These are phyloP conservation scores for Opisthograptis luteolata DNA, from an alignment of 2,888 invertebrate species.

Conservation along the genomic window DNA sequence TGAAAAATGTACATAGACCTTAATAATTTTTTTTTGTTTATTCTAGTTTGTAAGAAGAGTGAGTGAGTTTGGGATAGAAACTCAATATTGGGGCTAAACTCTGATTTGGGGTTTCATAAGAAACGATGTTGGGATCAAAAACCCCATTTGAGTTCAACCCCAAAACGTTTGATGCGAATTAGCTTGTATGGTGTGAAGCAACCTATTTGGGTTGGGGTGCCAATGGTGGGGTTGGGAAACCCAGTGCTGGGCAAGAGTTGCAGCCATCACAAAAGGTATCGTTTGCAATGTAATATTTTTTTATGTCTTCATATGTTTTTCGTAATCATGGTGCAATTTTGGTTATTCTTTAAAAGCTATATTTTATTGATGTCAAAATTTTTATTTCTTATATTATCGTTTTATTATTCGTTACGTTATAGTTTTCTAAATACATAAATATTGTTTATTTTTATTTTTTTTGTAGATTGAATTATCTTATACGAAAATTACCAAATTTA, in stretches of 20 bases:
- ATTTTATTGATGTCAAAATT: too few relatives aligned
- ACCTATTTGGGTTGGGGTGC: constrained; percentile 1
- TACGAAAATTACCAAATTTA: background rate
- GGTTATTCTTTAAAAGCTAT: background rate
- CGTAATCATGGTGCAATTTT: background rate
- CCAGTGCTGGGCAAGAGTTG: constrained; percentile 32
- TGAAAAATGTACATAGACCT: constrained; percentile 31
- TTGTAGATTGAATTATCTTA: background rate
- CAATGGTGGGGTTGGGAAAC: constrained; percentile 6
- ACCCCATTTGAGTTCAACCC: background rate
- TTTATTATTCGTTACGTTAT: too few relatives aligned
- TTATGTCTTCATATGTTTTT: background rate
- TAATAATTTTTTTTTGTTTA: constrained; percentile 21
- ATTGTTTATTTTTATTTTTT: too few relatives aligned
- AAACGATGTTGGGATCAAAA: background rate
- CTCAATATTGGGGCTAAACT: background rate
- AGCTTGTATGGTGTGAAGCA: background rate
- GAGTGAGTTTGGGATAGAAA: constrained; percentile 5
- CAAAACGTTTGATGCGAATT: too few relatives aligned
- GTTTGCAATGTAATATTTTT: background rate
- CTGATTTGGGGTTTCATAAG: background rate
- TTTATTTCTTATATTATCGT: too few relatives aligned
- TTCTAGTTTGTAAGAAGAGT: constrained; percentile 23
- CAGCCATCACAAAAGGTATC: constrained; percentile 20
- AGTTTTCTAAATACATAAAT: too few relatives aligned